Percentiles rank a stretch among this genome's conserved stretches.
Evolutionary conservation across 2,888 invertebrate species (phyloP).

Genomic region (Cephus sareptanus): DNA sequence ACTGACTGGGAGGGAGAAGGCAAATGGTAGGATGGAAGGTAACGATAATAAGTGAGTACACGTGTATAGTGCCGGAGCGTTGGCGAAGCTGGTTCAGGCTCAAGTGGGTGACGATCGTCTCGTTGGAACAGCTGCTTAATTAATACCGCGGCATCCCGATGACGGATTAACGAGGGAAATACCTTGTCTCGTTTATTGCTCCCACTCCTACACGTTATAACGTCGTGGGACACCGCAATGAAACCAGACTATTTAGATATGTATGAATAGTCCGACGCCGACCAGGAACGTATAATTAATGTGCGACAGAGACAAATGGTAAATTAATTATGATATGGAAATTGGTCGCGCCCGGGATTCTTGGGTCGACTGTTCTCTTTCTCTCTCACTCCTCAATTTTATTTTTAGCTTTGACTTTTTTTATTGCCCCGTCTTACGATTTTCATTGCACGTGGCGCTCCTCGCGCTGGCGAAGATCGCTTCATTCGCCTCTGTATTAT

Average conservation of each 20-base stretch:
- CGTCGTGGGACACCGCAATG: not conserved
- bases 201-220: not conserved
- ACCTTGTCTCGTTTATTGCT: not conserved
- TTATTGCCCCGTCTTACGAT: too few relatives aligned
- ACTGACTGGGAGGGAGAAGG: too few relatives aligned
- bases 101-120: too few relatives aligned
- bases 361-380: slow-evolving; percentile 5
- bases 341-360: slow-evolving; percentile 31
- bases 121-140: not conserved
- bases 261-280: slow-evolving; percentile 35
- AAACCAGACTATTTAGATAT: slow-evolving; percentile 39
- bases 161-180: too few relatives aligned
- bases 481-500: too few relatives aligned
- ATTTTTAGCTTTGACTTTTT: too few relatives aligned
- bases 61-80: too few relatives aligned
- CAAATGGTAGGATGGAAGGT: too few relatives aligned
- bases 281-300: slow-evolving; percentile 45
- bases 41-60: too few relatives aligned
- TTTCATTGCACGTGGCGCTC: too few relatives aligned
- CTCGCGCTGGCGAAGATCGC: too few relatives aligned
- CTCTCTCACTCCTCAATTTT: slow-evolving; percentile 1
- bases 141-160: not conserved
- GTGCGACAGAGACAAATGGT: slow-evolving; percentile 41
- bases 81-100: too few relatives aligned
- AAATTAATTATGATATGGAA: slow-evolving; percentile 56